Evolutionary conservation across 2,797 vertebrate genomes (phyloP), one percentile per base, ranked within the genome.

Genomic region (Lateolabrax maculatus): DNA sequence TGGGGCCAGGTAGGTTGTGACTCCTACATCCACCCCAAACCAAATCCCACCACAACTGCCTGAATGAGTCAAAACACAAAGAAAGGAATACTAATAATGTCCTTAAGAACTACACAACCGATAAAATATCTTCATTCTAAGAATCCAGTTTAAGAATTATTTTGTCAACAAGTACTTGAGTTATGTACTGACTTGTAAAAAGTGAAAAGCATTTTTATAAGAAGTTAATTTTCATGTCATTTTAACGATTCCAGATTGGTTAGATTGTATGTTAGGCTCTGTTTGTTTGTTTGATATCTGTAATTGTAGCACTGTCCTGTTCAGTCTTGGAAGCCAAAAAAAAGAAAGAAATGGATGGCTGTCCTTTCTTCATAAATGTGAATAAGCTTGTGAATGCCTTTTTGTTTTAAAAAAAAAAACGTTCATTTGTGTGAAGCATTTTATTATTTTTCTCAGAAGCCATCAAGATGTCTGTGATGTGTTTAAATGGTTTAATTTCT

Each of bases 1-100:
- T 55, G 86, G 90, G 31, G 7, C 77, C 46, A 83, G 87, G 60
- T 75, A 80, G 55, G 65, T 64, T 1, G 41, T 21, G 6, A 9
- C 44, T 15, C 27, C 41, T 29, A 3, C 55, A n/a, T 34, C 76
- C 55, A 7, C 25, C 48, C 16, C 73, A 70, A 16, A 21, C 62
- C 15, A 79, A 76, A 19, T 75, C 77, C 19, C 3, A 31, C 6
- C 79, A 15, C 34, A 44, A 15, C 9, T 4, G 0, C 34, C 19
- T 19, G 31, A 79, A 51, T 55, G n/a, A 64, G 6, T 67, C 44
- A 31, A 23, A 51, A 19, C 25, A 21, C 39, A 55, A 13, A 63
- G 15, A 6, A 81, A 68, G 8, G 25, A 68, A 21, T 25, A n/a
- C n/a, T 15, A 21, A 27, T 61, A 34, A 34, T 34, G 31, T 64